Evolutionary conservation across 92 coral and sea anemone species (phyloP), one percentile per base, ranked within the genome.

Genomic region (Zoanthus sansibaricus): DNA sequence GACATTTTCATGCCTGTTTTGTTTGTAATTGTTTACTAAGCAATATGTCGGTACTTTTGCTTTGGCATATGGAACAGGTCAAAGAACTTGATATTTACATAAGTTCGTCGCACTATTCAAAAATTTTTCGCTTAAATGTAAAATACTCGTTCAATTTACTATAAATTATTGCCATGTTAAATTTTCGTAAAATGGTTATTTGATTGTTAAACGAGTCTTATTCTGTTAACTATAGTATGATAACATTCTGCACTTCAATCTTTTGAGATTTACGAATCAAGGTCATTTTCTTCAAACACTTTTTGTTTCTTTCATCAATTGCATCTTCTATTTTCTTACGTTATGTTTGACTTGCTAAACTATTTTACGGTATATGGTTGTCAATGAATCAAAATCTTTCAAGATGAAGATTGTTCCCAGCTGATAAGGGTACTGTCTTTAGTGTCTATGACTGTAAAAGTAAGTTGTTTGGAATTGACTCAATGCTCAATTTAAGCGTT

Each of bases 11-110:
- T 66, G 86, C 77, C 16, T 73, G 71, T 69, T 73, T 87, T 83
- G 56, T 87, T 90, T 37, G 4, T 37, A 37, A 37, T 37, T 92
- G 95, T 92, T 92, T 92, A 83, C 93, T 42, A 56, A 87, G 91
- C 89, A 87, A 90, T 92, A 89, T 90, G 89, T 75, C 61, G 73
- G 87, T 83, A 87, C 86, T 91, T 37, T 87, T 92, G 78, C 75
- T 83, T 48, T 75, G 88, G 91, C 83, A 86, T 71, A 77, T 83
- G 71, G 82, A 80, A 71, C 93, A 82, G 74, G 66, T 77, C 49
- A 47, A 30, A 86, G 47, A 20, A 18, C 85, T 25, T 67, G 85
- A 80, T 80, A 80, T 80, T 80, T 78, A 78, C 83, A 58, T 46
- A 78, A 46, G 75, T 67, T 64, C 59, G 73, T 30, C 1, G 37